phyloP scores from a whole-genome alignment of 2,797 vertebrate genomes.

The Spinus olivaceus region DNA sequence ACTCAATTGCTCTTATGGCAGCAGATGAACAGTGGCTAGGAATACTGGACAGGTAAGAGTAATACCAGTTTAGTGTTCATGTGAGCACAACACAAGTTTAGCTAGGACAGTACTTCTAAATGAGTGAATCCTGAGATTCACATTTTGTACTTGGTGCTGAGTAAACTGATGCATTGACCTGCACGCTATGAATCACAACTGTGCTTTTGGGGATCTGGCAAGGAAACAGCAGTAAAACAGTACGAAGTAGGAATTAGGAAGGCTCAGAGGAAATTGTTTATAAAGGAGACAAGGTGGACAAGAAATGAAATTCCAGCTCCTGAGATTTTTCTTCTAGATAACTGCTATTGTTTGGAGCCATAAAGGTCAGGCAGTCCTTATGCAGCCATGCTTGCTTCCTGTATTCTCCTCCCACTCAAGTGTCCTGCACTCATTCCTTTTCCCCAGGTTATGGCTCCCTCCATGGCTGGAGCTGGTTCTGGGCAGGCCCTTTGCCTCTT shows the following conservation, averaged over 20 bases:
- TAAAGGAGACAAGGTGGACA: not conserved
- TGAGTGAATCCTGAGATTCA: not conserved
- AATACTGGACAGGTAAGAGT: not conserved
- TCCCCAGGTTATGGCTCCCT: not conserved
- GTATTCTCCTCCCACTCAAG: not conserved
- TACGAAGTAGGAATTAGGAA: not conserved
- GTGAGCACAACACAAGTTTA: not conserved
- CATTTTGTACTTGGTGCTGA: not conserved
- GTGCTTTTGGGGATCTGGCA: not conserved
- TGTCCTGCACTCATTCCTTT: not conserved
- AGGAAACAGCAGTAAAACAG: fast-evolving
- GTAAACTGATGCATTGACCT: not conserved
- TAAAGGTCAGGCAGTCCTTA: not conserved
- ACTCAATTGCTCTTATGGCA: not conserved
- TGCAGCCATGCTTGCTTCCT: fast-evolving
- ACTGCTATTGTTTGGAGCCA: not conserved
- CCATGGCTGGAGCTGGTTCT: not conserved
- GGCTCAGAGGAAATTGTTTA: not conserved
- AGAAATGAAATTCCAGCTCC: not conserved
- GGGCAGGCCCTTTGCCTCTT: not conserved
- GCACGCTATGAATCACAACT: fast-evolving
- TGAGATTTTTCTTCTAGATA: not conserved
- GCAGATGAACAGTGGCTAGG: not conserved
- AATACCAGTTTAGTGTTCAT: not conserved
- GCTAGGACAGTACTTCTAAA: not conserved